phyloP scores from a whole-genome alignment of 35 echinoderm and acorn worm genomes.

The Eucidaris tribuloides region DNA sequence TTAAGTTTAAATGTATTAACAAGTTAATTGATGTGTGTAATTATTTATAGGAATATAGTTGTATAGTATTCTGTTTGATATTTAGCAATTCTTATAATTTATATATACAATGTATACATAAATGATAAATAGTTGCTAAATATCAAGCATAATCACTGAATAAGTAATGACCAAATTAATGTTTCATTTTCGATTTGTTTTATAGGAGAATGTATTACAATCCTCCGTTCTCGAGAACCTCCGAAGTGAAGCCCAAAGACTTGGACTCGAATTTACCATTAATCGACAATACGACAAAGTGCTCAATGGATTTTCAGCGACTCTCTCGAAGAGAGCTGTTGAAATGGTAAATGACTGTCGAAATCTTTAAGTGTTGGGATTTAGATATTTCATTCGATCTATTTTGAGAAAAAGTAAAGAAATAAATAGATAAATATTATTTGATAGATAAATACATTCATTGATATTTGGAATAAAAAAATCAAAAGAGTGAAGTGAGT shows the following conservation, averaged over 20 bases:
- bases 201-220: neutral
- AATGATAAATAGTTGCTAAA: too few species aligned
- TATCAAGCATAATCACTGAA: too few species aligned
- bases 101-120: too few species aligned
- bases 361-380: too few species aligned
- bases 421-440: neutral
- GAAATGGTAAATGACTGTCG: neutral
- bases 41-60: too few species aligned
- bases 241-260: neutral
- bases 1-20: neutral
- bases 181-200: neutral
- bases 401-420: neutral
- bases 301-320: neutral
- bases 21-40: too few species aligned
- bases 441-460: neutral
- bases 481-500: neutral
- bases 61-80: too few species aligned
- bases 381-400: neutral
- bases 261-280: neutral
- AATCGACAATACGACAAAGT: neutral
- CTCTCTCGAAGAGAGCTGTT: neutral
- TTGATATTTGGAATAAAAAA: neutral
- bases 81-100: too few species aligned
- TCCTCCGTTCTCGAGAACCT: neutral
- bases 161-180: too few species aligned